Percentiles rank a stretch among this genome's conserved stretches.
These are phyloP conservation scores for Pyrgilauda ruficollis DNA, from an alignment of 2,113 vertebrate genomes.

Conservation along the genomic window DNA sequence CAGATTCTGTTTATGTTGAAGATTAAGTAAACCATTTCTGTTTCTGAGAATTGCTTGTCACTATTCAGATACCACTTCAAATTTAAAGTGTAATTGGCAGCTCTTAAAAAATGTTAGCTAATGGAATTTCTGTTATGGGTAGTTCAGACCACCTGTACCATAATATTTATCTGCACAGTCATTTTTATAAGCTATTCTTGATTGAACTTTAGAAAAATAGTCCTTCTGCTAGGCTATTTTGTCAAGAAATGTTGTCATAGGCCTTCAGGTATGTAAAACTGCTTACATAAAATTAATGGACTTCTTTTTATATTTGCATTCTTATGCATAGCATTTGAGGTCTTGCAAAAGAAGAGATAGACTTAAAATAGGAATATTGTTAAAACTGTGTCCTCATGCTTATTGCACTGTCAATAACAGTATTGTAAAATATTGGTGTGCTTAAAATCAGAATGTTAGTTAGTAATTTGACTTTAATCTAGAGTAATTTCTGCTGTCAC, in stretches of 20 bases:
- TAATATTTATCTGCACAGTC: background rate
- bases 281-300: constrained; percentile 71
- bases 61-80: background rate
- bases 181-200: constrained; percentile 21
- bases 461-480: constrained; percentile 43
- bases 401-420: constrained; percentile 44
- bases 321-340: constrained; percentile 16
- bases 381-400: constrained; percentile 2
- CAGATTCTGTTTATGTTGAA: background rate
- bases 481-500: constrained; percentile 3
- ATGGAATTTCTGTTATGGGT: background rate
- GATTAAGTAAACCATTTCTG: background rate
- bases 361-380: constrained; percentile 48
- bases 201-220: constrained; percentile 50
- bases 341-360: constrained; percentile 39
- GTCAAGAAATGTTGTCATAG: constrained; percentile 57
- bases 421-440: constrained; percentile 28
- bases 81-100: background rate
- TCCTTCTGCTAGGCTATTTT: constrained; percentile 50
- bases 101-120: background rate
- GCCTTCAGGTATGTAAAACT: constrained; percentile 61
- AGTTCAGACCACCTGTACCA: background rate
- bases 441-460: constrained; percentile 32
- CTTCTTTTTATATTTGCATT: constrained; percentile 69
- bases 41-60: background rate